These are phyloP conservation scores for Poecilia picta DNA, from an alignment of 2,797 vertebrate species.

Conservation along the genomic window DNA sequence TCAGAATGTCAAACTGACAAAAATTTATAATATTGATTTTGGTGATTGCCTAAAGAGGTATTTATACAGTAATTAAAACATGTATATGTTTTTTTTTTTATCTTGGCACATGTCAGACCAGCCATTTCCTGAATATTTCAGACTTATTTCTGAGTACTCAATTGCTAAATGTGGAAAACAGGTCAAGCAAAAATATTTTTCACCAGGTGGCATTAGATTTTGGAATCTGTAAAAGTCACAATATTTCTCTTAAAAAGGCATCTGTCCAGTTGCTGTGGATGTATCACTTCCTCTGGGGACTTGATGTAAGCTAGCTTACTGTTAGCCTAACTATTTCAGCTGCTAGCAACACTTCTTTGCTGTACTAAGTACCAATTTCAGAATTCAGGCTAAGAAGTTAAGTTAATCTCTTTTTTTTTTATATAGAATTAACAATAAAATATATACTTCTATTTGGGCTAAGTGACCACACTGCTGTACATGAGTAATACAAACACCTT, in stretches of 20 bases:
- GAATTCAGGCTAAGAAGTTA: neutral
- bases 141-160: neutral
- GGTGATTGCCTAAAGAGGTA: neutral
- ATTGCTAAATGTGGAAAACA: neutral
- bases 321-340: neutral
- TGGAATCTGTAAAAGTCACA: neutral
- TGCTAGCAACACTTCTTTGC: neutral
- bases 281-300: neutral
- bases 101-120: neutral
- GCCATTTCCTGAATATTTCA: neutral
- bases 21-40: neutral
- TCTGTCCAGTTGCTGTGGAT: neutral
- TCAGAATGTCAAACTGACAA: neutral
- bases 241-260: neutral
- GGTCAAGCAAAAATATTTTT: neutral
- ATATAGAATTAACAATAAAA: neutral
- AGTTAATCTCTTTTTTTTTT: neutral
- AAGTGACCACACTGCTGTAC: neutral
- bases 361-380: neutral
- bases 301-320: neutral
- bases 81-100: neutral
- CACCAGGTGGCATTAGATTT: neutral
- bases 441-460: neutral
- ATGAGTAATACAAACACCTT: too few species aligned
- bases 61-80: neutral